phyloP scores from a whole-genome alignment of 2,888 invertebrate genomes.

The Leptura quadrifasciata region DNA sequence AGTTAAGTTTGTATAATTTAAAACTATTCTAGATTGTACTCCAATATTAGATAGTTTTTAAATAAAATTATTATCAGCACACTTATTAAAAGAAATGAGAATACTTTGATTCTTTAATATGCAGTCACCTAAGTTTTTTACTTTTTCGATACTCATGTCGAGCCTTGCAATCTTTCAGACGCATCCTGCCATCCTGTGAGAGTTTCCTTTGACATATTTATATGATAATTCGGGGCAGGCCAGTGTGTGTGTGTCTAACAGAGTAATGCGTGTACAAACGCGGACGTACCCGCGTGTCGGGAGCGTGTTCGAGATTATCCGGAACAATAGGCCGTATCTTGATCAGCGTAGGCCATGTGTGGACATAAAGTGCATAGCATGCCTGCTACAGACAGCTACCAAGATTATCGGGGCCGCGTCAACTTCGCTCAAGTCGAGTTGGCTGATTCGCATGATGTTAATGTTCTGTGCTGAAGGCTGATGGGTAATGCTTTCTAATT shows the following conservation, averaged over 20 bases:
- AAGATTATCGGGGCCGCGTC: conserved; percentile 47
- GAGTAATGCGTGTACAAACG: conserved; percentile 57
- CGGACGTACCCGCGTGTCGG: conserved; percentile 55
- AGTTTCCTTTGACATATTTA: conserved; percentile 62
- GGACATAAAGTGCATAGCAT: conserved; percentile 48
- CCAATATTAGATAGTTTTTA: too few species aligned
- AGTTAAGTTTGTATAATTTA: too few species aligned
- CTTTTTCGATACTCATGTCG: not conserved
- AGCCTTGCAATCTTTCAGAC: not conserved
- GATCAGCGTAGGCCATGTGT: conserved; percentile 65
- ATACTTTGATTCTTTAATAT: too few species aligned
- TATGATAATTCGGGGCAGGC: conserved; percentile 63
- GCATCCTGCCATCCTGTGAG: conserved; percentile 54
- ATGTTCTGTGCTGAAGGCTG: conserved; percentile 15
- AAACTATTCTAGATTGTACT: too few species aligned
- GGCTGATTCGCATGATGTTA: conserved; percentile 30
- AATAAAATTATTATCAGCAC: too few species aligned
- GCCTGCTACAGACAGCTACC: conserved; percentile 55
- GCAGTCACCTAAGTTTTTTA: not conserved
- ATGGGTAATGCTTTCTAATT: conserved; percentile 8
- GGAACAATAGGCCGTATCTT: conserved; percentile 69
- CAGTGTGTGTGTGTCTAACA: conserved; percentile 53
- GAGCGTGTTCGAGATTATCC: conserved; percentile 71
- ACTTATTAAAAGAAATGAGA: too few species aligned
- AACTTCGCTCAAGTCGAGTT: not conserved